Conservation (phyloP, 2,888 invertebrate genomes). For the Eulithis prunata region DNA sequence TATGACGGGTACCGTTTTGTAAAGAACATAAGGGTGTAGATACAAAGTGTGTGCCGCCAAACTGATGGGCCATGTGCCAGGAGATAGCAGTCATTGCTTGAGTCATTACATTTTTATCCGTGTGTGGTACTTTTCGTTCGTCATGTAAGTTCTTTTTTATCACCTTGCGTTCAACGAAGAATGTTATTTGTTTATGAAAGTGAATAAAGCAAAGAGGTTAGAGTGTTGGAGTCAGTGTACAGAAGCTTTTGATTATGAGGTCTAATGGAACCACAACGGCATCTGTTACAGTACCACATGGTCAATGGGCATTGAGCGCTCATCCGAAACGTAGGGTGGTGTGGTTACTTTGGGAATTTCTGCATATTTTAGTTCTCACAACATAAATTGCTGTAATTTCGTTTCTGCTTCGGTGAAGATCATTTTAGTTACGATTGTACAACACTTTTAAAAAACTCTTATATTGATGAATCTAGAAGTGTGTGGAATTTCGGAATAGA, state of each 20-base stretch:
- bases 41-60: not conserved
- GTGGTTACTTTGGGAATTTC: conserved; percentile 43
- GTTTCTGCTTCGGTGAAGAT: no score
- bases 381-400: not conserved
- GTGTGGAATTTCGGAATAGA: no score
- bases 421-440: no score
- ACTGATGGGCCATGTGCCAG: conserved; percentile 19
- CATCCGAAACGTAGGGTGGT: conserved; percentile 43
- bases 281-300: conserved; percentile 27
- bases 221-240: no score
- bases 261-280: conserved; percentile 8
- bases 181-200: no score
- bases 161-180: not conserved
- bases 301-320: conserved; percentile 26
- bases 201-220: no score
- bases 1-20: not conserved
- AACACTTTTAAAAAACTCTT: no score
- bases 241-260: not conserved
- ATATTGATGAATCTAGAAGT: no score
- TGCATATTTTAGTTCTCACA: conserved; percentile 41
- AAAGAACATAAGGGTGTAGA: not conserved
- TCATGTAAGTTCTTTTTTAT: not conserved
- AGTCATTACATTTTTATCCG: conserved; percentile 9
- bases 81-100: conserved; percentile 5
- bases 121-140: not conserved